Conservation (phyloP, 1,140 invertebrate genomes). For the Drosophila nigromelanica region DNA sequence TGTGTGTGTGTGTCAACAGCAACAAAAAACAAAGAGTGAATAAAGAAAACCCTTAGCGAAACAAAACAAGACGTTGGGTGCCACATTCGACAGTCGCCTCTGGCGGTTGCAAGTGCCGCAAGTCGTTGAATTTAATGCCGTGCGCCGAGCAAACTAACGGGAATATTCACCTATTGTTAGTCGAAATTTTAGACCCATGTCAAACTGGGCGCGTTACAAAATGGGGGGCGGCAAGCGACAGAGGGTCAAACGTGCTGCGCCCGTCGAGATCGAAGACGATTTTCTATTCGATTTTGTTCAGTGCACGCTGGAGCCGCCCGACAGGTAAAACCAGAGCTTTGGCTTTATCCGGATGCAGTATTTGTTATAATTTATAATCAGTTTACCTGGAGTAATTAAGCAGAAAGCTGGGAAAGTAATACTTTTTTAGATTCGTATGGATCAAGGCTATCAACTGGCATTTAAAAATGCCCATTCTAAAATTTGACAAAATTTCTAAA, state of each 20-base stretch:
- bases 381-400: too few relatives aligned
- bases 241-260: slow-evolving; percentile 34
- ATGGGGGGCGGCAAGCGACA: slow-evolving; percentile 32
- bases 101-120: slow-evolving; percentile 64
- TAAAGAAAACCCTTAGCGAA: slow-evolving; percentile 19
- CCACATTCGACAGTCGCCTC: slow-evolving; percentile 68
- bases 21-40: slow-evolving; percentile 13
- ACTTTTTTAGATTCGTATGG: too few relatives aligned
- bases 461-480: too few relatives aligned
- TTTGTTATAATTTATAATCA: too few relatives aligned
- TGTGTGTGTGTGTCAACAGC: slow-evolving; percentile 21
- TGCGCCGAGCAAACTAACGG: neutral
- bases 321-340: slow-evolving; percentile 48
- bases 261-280: slow-evolving; percentile 50
- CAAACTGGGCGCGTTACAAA: slow-evolving; percentile 21
- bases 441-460: too few relatives aligned
- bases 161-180: neutral
- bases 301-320: slow-evolving; percentile 69
- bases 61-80: slow-evolving; percentile 57
- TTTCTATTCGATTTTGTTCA: slow-evolving; percentile 78
- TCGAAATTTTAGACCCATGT: slow-evolving; percentile 1
- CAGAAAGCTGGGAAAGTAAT: too few relatives aligned
- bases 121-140: slow-evolving; percentile 32
- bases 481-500: too few relatives aligned
- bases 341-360: too few relatives aligned